These are phyloP conservation scores for Amblyornis subalaris DNA, from an alignment of 2,113 vertebrate species.

Conservation along the genomic window DNA sequence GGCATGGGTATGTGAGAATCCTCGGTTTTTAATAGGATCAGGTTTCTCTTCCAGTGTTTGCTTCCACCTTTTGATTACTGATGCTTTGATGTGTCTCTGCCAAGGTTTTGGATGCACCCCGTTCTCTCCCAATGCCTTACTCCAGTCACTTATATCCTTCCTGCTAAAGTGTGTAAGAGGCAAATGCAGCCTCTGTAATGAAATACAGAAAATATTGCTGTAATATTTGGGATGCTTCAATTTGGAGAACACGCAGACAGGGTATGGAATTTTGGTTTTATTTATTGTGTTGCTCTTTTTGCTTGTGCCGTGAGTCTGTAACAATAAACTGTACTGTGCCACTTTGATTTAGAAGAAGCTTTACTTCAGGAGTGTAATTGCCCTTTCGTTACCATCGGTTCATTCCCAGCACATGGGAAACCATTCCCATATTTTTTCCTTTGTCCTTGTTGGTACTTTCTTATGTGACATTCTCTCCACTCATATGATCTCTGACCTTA, in stretches of 20 bases:
- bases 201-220: not conserved
- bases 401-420: not conserved
- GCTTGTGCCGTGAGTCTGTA: not conserved
- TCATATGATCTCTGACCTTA: not conserved
- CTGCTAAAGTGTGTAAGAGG: not conserved
- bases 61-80: not conserved
- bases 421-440: not conserved
- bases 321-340: not conserved
- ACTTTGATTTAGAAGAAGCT: conserved; percentile 18
- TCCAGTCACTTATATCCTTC: not conserved
- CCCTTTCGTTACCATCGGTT: conserved; percentile 20
- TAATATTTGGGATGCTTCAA: not conserved
- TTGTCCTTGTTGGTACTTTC: conserved; percentile 12
- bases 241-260: not conserved
- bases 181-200: not conserved
- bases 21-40: not conserved
- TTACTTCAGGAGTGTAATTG: conserved; percentile 4
- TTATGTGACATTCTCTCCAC: not conserved
- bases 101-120: not conserved
- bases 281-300: conserved; percentile 9
- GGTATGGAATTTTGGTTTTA: not conserved
- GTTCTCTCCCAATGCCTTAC: not conserved
- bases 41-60: not conserved
- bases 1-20: not conserved
- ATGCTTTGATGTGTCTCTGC: not conserved